Evolutionary conservation across 2,113 vertebrate genomes (phyloP), one percentile per base, ranked within the genome.

Genomic region (Pseudopipra pipra): DNA sequence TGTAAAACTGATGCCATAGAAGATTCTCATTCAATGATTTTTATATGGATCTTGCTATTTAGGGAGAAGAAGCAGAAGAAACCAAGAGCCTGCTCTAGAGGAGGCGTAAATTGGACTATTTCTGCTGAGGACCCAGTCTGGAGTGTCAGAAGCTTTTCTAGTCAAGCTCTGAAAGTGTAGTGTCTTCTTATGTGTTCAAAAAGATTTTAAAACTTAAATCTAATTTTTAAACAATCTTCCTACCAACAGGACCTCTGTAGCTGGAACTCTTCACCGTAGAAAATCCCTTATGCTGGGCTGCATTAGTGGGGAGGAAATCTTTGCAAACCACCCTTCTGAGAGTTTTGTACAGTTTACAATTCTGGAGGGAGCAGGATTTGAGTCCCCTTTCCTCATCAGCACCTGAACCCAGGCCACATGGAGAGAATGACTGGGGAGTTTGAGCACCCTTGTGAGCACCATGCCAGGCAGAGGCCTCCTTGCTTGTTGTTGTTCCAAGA

Each of bases 41-140:
- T 98, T 97, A 97, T 96, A 94, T 78, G 95, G 66, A 94, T 97
- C 94, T 84, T 97, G 78, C 95, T 97, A 97, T 98, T 97, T 95
- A 97, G 94, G 85, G 96, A 97, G 95, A 95, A 89, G 62, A 47
- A 87, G 94, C 37, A 94, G 51, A 67, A 79, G 85, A 94, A 93
- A 92, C 51, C 43, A 95, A 72, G 33, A 96, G 78, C 78, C 28
- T 90, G 52, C 71, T 90, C 81, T 88, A 84, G 72, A 94, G 37
- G 67, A 94, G 94, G 72, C 6, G 39, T 95, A 90, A 92, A 71
- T 87, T 87, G 87, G 68, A 46, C 76, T 96, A 67, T 94, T 96
- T 90, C 91, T 94, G 67, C 67, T 91, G 63, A 91, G 24, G 58
- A 66, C 39, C 76, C 83, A 87, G 89, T 93, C 87, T 94, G 87